Evolutionary conservation across 1,140 invertebrate species (phyloP).

Genomic region (Drosophila arawakana): DNA sequence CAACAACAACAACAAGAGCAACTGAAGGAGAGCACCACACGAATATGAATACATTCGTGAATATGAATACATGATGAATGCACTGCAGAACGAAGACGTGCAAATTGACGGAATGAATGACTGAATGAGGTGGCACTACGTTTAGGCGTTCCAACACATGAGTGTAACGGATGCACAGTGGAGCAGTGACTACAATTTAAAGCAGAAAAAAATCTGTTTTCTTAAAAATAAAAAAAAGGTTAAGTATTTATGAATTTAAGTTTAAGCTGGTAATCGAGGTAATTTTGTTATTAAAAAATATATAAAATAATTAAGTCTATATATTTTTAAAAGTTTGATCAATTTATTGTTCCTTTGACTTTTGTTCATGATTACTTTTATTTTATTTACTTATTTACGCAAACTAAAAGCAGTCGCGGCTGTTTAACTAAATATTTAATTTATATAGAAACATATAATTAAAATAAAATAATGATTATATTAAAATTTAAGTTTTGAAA

Average conservation of each 20-base stretch:
- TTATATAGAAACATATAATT: neutral
- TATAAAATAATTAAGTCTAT: no score
- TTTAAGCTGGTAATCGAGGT: no score
- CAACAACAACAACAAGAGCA: conserved; percentile 1
- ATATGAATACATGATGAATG: conserved; percentile 58
- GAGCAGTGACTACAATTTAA: neutral
- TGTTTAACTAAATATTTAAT: neutral
- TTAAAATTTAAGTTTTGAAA: no score
- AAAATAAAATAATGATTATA: neutral
- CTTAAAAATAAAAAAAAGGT: no score
- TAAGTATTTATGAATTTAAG: no score
- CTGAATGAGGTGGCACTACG: conserved; percentile 70
- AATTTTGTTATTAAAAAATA: no score
- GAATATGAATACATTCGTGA: conserved; percentile 55
- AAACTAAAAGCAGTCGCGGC: no score
- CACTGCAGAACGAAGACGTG: conserved; percentile 51
- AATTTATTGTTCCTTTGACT: no score
- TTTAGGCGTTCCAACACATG: conserved; percentile 10
- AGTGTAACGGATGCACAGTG: conserved; percentile 38
- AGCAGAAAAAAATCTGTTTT: no score
- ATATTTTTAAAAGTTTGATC: no score
- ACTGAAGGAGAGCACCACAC: conserved; percentile 38
- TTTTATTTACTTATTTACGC: no score
- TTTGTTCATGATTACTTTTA: no score
- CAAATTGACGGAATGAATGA: conserved; percentile 60